A percentile compares a stretch with the other conserved stretches of the same genome.
Evolutionary conservation across 2,888 invertebrate genomes (phyloP).

Genomic region (Hedychridium roseum): DNA sequence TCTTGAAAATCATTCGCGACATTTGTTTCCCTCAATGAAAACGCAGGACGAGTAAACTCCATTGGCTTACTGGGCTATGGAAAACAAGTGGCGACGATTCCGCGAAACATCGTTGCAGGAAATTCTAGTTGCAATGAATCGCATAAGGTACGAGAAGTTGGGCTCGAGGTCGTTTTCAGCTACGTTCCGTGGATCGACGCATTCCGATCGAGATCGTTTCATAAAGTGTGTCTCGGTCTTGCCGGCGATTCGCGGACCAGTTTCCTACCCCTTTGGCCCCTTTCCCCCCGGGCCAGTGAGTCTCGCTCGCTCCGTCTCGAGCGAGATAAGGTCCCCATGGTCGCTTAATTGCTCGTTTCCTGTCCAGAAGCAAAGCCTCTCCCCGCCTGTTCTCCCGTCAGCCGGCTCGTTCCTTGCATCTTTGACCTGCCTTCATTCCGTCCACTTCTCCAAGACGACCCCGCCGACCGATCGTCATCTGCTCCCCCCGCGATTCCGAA

Average conservation of each 20-base stretch:
- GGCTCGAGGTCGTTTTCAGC: too few relatives aligned
- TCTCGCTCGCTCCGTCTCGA: constrained; percentile 16
- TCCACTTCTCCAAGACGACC: constrained; percentile 14
- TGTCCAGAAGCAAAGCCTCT: constrained; percentile 47
- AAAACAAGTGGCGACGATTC: too few relatives aligned
- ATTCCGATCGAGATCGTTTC: constrained; percentile 33
- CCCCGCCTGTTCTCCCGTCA: not conserved
- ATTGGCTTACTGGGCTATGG: too few relatives aligned
- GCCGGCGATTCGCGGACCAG: constrained; percentile 28
- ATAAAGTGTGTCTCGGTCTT: constrained; percentile 11
- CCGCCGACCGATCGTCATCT: too few relatives aligned
- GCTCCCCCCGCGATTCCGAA: too few relatives aligned
- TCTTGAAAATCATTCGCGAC: too few relatives aligned
- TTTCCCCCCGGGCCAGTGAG: not conserved
- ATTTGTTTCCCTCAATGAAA: too few relatives aligned
- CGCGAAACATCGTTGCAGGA: too few relatives aligned
- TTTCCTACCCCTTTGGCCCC: constrained; percentile 22
- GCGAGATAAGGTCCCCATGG: constrained; percentile 52
- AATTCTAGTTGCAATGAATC: too few relatives aligned
- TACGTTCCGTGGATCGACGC: too few relatives aligned
- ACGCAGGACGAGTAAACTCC: too few relatives aligned
- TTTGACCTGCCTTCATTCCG: constrained; percentile 43
- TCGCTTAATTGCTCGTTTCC: constrained; percentile 61
- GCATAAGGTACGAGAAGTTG: too few relatives aligned
- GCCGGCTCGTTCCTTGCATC: constrained; percentile 27